Evolutionary conservation across 1,140 invertebrate species (phyloP).

Genomic region (Nasonia vitripennis): DNA sequence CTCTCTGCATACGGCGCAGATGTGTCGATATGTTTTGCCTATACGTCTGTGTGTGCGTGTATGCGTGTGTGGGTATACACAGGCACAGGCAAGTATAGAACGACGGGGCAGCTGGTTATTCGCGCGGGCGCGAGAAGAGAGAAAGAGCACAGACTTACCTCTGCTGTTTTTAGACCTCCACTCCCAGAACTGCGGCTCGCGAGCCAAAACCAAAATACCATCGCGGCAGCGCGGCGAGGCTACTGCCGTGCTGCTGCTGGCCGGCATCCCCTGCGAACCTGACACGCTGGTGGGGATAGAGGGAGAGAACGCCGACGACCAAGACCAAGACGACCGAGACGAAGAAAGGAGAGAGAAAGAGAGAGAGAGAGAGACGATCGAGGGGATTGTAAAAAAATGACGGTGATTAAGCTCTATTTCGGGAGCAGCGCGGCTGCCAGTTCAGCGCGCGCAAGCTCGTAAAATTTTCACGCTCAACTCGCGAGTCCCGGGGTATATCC

Average conservation of each 20-base stretch:
- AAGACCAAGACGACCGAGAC: not conserved
- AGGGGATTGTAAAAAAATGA: conserved; percentile 31
- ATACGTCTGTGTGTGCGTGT: not conserved
- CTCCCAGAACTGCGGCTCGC: conserved; percentile 72
- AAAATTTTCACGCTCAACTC: not conserved
- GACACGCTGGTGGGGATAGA: not conserved
- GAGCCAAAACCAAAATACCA: conserved; percentile 76
- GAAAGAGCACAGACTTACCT: conserved; percentile 69
- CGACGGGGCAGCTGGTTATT: conserved; percentile 32
- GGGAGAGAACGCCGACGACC: not conserved
- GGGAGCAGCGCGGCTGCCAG: conserved; percentile 4
- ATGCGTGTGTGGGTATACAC: not conserved
- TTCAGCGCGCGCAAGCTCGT: not conserved
- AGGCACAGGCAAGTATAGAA: not conserved
- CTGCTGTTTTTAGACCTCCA: conserved; percentile 76
- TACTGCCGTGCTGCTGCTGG: not conserved
- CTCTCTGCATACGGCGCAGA: conserved; percentile 20
- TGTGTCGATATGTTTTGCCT: not conserved
- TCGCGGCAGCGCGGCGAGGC: conserved; percentile 10
- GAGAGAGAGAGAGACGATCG: conserved; percentile 1
- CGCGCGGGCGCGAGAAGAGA: conserved; percentile 47
- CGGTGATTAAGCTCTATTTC: conserved; percentile 44
- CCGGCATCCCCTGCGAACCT: conserved; percentile 43
- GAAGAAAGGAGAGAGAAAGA: not conserved
- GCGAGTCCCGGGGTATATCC: not conserved